These are phyloP conservation scores for Stomatorhinus ivindoensis DNA, from an alignment of 2,113 vertebrate species.

Conservation along the genomic window DNA sequence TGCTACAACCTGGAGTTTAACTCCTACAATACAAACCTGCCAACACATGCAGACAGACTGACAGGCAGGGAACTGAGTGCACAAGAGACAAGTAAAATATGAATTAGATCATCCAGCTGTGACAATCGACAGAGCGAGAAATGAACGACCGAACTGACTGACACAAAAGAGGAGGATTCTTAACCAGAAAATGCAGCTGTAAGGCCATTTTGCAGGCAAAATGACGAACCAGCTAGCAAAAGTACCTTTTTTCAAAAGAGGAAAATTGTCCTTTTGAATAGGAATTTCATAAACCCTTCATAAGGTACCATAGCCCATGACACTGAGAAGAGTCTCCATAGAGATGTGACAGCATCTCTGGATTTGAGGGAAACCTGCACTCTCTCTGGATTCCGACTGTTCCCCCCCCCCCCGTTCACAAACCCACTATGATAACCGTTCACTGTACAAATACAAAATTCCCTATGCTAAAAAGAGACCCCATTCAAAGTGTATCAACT, in stretches of 20 bases:
- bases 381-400: not conserved
- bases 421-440: not conserved
- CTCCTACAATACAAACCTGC: not conserved
- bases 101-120: not conserved
- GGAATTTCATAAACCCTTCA: slow-evolving; percentile 22
- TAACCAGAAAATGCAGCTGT: not conserved
- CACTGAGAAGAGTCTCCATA: not conserved
- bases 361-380: not conserved
- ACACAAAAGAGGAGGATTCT: not conserved
- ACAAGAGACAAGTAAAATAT: not conserved
- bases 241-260: not conserved
- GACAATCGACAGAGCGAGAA: not conserved
- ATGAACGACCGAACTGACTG: not conserved
- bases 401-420: not conserved
- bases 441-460: not conserved
- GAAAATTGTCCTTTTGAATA: slow-evolving; percentile 4
- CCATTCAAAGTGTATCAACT: not conserved
- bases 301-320: not conserved
- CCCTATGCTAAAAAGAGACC: not conserved
- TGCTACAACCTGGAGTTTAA: not conserved
- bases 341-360: not conserved
- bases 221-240: not conserved
- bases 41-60: not conserved
- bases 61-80: not conserved
- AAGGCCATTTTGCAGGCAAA: not conserved